Evolutionary conservation across 2,888 invertebrate genomes (phyloP), one percentile per base, ranked within the genome.

Genomic region (Syritta pipiens): DNA sequence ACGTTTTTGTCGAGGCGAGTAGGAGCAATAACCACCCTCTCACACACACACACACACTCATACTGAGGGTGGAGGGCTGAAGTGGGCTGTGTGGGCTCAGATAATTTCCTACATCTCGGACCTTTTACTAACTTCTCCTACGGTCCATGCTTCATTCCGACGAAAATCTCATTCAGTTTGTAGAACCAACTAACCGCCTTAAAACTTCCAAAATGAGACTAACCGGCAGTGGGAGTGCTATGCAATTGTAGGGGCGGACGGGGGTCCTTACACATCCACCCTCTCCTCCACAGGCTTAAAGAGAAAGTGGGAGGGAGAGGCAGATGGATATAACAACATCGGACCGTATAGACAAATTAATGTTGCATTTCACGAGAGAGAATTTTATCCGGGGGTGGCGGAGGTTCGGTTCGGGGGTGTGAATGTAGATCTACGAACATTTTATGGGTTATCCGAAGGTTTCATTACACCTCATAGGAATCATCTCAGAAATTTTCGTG

Each of bases 151-250:
- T 79, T 74, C 79, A 68, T 74, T 74, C 51, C 37, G 57, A n/a
- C n/a, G n/a, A 79, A 79, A 79, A 79, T 79, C 74, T 79, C 74
- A 55, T 79, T 79, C 55, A 79, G 60, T 79, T 79, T 68, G 74
- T 68, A 79, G 79, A 74, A 68, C 46, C 67, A 74, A 57, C 74
- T 79, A 74, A 74, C 79, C 67, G 79, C 74, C 79, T 74, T 74
- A 74, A 77, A 79, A 74, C 74, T 79, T 79, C 55, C 68, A 79
- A 79, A 79, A 79, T 74, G 79, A 79, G 74, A 79, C 74, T 74
- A 68, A 79, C 72, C 48, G 44, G 48, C 17, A 10, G 26, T 40
- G 28, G 30, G 10, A 24, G 26, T n/a, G 40, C 32, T 69, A n/a
- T n/a, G 53, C 59, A 20, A 35, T 32, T 30, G 65, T n/a, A 9